Evolutionary conservation across 2,113 vertebrate species (phyloP).

Genomic region (Condylura cristata): DNA sequence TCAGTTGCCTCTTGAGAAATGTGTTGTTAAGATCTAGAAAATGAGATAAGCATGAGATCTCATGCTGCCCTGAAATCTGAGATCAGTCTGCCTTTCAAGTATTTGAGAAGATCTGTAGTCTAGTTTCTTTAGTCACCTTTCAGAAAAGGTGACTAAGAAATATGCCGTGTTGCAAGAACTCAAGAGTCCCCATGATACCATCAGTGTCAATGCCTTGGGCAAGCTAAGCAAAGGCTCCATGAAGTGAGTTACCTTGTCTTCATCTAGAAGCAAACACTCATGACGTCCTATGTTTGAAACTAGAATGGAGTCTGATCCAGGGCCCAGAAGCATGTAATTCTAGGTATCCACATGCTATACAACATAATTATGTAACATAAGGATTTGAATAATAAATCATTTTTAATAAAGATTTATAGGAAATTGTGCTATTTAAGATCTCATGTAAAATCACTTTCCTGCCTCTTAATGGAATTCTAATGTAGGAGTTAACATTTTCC

Average conservation of each 20-base stretch:
- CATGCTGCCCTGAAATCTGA: neutral
- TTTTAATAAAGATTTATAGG: constrained; percentile 5
- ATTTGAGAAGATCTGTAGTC: neutral
- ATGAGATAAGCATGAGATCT: neutral
- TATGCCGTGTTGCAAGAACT: neutral
- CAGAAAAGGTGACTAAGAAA: constrained; percentile 11
- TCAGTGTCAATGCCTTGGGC: neutral
- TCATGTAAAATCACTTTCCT: neutral
- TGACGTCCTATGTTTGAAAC: neutral
- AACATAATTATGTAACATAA: neutral
- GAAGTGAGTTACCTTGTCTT: neutral
- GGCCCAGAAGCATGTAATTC: neutral
- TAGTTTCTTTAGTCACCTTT: constrained; percentile 10
- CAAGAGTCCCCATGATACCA: neutral
- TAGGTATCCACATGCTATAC: neutral
- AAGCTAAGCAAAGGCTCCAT: neutral
- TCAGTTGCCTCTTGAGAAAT: constrained; percentile 17
- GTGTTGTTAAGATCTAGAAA: neutral
- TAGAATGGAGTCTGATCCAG: neutral
- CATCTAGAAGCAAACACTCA: neutral
- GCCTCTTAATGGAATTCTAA: neutral
- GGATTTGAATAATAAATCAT: neutral
- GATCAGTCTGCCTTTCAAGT: neutral
- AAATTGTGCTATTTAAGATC: neutral
- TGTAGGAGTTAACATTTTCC: neutral